phyloP scores from a whole-genome alignment of 2,797 vertebrate genomes.

The Rhodeus uyekii region DNA sequence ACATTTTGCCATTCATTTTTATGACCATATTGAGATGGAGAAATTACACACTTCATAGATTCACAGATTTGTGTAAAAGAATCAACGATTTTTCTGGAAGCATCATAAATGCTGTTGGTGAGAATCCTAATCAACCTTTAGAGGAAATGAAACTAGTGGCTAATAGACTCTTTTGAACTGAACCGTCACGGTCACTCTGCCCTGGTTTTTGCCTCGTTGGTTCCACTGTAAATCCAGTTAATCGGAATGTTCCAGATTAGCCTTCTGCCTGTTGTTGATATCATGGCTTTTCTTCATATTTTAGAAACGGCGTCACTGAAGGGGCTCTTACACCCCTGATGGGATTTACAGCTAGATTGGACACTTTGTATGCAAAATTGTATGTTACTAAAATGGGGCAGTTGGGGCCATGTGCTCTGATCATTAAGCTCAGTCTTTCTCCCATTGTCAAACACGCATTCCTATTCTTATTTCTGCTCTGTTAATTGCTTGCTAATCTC shows the following conservation, averaged over 20 bases:
- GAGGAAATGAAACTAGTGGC: not conserved
- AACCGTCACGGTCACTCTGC: slow-evolving; percentile 10
- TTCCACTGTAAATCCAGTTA: slow-evolving; percentile 37
- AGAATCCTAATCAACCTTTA: not conserved
- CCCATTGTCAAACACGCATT: not conserved
- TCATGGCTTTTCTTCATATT: slow-evolving; percentile 13
- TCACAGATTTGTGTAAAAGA: not conserved
- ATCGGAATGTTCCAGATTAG: slow-evolving; percentile 40
- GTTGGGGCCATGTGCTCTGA: not conserved
- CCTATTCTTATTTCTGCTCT: not conserved
- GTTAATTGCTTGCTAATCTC: not conserved
- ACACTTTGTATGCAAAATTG: slow-evolving; percentile 34
- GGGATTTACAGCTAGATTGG: slow-evolving; percentile 41
- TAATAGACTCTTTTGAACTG: not conserved
- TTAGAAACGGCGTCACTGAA: slow-evolving; percentile 16
- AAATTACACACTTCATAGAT: not conserved
- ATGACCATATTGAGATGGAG: not conserved
- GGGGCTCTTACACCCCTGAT: not conserved
- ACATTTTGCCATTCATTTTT: not conserved
- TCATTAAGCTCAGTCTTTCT: slow-evolving; percentile 21
- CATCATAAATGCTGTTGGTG: not conserved
- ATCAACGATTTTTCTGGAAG: not conserved
- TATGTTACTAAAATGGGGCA: slow-evolving; percentile 28
- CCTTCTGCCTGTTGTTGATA: slow-evolving; percentile 44
- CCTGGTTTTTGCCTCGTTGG: slow-evolving; percentile 16